Evolutionary conservation across 2,797 vertebrate species (phyloP).

Genomic region (Clarias fuscus): DNA sequence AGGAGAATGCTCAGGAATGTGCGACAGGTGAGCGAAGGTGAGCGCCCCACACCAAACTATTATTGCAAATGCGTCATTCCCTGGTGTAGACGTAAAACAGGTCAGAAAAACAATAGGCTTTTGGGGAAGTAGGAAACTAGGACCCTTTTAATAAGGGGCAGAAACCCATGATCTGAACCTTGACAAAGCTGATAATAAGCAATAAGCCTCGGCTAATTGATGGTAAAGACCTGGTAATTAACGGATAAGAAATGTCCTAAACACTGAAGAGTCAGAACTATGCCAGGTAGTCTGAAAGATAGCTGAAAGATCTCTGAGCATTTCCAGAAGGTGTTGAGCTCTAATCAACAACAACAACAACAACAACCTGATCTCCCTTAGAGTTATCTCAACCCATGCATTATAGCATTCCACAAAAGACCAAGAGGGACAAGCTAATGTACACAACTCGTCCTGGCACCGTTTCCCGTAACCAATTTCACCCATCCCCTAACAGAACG

Average conservation of each 20-base stretch:
- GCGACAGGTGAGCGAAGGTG: slow-evolving; percentile 39
- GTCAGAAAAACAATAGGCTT: neutral
- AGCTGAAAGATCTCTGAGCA: neutral
- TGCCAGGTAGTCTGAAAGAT: neutral
- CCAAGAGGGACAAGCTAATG: slow-evolving; percentile 11
- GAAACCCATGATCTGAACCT: neutral
- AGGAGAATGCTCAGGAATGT: neutral
- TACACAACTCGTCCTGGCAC: slow-evolving; percentile 42
- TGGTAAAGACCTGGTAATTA: neutral
- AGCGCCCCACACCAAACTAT: slow-evolving; percentile 12
- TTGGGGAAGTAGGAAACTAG: neutral
- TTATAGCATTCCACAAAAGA: slow-evolving; percentile 24
- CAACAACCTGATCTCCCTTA: neutral
- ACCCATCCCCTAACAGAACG: slow-evolving; percentile 47
- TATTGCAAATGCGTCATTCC: slow-evolving; percentile 20
- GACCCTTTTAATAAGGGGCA: too few relatives aligned
- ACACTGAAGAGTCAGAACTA: neutral
- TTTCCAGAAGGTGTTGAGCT: neutral
- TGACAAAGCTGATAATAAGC: neutral
- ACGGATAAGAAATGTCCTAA: neutral
- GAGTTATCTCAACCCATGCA: neutral
- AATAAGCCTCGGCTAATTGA: neutral
- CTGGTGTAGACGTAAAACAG: neutral
- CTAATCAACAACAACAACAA: neutral
- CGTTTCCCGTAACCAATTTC: slow-evolving; percentile 62